Evolutionary conservation across 2,113 vertebrate species (phyloP).

Genomic region (Ictidomys tridecemlineatus): DNA sequence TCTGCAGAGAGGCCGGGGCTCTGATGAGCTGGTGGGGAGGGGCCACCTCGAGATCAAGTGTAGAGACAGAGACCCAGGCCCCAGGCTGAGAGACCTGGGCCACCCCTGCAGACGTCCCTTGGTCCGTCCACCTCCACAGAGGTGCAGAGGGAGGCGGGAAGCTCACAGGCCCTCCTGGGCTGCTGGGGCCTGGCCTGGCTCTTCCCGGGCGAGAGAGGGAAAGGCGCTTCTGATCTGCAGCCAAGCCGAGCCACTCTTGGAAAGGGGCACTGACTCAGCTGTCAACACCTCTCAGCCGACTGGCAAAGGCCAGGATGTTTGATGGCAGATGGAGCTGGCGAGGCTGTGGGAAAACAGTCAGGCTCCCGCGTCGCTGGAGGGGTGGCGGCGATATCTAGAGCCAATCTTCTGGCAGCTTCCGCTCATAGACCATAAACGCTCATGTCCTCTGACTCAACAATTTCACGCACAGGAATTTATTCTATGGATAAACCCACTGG

Average conservation of each 20-base stretch:
- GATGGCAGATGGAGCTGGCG: background rate
- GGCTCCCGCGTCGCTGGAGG: background rate
- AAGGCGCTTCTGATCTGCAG: background rate
- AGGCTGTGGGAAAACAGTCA: background rate
- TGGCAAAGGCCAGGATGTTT: background rate
- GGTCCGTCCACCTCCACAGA: background rate
- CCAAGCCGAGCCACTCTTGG: background rate
- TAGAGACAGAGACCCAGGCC: background rate
- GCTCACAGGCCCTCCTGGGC: background rate
- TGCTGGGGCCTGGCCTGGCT: background rate
- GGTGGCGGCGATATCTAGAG: background rate
- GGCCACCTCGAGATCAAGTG: rapidly evolving
- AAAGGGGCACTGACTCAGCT: background rate
- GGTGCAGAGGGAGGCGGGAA: background rate
- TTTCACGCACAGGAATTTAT: conserved; percentile 26
- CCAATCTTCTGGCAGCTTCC: background rate
- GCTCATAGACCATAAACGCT: background rate
- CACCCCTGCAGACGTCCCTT: background rate
- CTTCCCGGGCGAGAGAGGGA: background rate
- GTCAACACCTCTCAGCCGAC: background rate
- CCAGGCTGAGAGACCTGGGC: background rate
- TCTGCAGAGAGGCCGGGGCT: background rate
- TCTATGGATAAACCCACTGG: background rate
- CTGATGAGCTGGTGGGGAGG: no score
- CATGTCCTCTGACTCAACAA: background rate